These are phyloP conservation scores for Halcyon senegalensis DNA, from an alignment of 2,113 vertebrate genomes.

Conservation along the genomic window DNA sequence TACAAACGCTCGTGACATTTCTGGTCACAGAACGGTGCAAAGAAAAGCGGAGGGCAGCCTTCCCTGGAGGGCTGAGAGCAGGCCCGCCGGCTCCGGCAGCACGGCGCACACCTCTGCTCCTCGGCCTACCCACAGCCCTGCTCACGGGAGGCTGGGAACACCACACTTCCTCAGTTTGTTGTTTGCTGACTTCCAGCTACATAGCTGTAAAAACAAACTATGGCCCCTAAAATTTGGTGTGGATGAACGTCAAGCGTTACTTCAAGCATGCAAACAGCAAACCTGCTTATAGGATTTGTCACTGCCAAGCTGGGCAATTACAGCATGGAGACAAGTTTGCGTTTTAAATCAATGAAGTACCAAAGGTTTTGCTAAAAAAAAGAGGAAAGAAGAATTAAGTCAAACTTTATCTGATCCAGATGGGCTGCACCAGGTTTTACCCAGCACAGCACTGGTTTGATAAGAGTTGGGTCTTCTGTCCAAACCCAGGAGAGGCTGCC, in stretches of 20 bases:
- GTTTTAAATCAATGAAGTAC: slow-evolving; percentile 47
- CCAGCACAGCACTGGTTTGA: background rate
- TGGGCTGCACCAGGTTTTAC: slow-evolving; percentile 39
- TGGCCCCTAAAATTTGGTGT: background rate
- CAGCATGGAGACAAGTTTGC: slow-evolving; percentile 14
- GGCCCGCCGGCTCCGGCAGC: fast-evolving
- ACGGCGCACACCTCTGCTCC: background rate
- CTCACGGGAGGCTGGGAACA: fast-evolving
- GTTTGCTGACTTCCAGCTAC: background rate
- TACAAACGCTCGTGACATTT: background rate
- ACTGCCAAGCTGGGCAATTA: slow-evolving; percentile 42
- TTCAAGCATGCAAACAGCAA: background rate
- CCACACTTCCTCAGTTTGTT: background rate
- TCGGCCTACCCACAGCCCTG: background rate
- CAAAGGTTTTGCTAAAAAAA: slow-evolving; percentile 12
- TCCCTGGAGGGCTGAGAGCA: background rate
- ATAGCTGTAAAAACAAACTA: background rate
- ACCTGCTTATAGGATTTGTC: slow-evolving; percentile 40
- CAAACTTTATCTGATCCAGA: slow-evolving; percentile 48
- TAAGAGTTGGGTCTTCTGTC: background rate
- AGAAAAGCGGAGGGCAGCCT: background rate
- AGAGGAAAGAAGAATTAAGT: background rate
- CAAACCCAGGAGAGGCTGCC: background rate
- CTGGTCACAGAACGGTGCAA: background rate
- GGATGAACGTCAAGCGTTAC: background rate